These are phyloP conservation scores for Brachylomia viminalis DNA, from an alignment of 2,888 invertebrate genomes.

Conservation along the genomic window DNA sequence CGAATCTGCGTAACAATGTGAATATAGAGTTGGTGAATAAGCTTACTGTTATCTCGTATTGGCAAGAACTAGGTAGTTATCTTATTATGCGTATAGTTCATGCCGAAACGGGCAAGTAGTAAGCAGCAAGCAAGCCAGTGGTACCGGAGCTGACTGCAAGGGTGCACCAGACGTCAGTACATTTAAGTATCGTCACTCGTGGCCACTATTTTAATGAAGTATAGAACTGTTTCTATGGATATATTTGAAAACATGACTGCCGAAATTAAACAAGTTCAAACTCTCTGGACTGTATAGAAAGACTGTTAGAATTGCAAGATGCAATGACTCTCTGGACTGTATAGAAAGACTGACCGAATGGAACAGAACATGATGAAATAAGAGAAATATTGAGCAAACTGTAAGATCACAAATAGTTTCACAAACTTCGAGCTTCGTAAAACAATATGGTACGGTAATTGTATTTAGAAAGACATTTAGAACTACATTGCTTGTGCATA, in stretches of 20 bases:
- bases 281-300: not conserved
- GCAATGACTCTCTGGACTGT: not conserved
- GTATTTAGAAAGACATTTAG: constrained; percentile 1
- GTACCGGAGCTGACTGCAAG: too few species aligned
- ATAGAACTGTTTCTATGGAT: not conserved
- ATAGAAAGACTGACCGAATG: not conserved
- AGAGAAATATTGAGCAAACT: not conserved
- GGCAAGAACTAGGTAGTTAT: not conserved
- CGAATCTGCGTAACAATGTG: constrained; percentile 15
- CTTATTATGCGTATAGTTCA: not conserved
- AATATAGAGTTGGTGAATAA: not conserved
- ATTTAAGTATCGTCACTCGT: too few species aligned
- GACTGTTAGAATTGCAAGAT: not conserved
- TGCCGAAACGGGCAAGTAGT: not conserved
- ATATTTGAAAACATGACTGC: not conserved
- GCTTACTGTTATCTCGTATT: too few species aligned
- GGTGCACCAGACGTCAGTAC: too few species aligned
- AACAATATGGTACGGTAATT: not conserved
- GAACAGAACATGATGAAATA: not conserved
- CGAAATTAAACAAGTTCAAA: not conserved
- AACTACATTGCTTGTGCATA: not conserved
- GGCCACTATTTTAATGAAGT: not conserved
- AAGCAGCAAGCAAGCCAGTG: not conserved
- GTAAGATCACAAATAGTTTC: not conserved
- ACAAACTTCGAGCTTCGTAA: not conserved